Evolutionary conservation across 2,888 invertebrate species (phyloP).

Genomic region (Neria commutata): DNA sequence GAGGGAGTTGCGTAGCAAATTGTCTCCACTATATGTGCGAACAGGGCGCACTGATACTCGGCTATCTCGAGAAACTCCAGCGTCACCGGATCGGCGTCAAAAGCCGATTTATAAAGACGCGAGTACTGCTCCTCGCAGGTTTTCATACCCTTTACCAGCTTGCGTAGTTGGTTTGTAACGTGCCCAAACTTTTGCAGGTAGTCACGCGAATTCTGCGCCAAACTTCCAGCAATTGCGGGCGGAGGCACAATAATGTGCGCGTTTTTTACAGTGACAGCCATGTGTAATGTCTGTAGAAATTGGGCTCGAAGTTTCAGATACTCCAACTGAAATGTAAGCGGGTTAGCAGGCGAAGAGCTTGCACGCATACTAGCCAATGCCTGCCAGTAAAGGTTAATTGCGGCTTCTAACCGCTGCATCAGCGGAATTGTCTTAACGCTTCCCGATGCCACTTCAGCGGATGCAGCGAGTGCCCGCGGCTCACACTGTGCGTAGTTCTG

Average conservation of each 20-base stretch:
- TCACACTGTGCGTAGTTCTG: constrained; percentile 52
- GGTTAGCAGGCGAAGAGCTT: constrained; percentile 62
- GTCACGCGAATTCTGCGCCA: constrained; percentile 79
- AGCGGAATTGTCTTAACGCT: constrained; percentile 57
- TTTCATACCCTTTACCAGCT: constrained; percentile 74
- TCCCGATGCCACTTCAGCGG: constrained; percentile 4
- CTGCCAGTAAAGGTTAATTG: constrained; percentile 70
- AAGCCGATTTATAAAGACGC: constrained; percentile 80
- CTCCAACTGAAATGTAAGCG: constrained; percentile 72
- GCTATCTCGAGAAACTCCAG: constrained; percentile 73
- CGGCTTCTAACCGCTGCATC: constrained; percentile 63
- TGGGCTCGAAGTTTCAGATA: constrained; percentile 77
- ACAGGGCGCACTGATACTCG: constrained; percentile 58
- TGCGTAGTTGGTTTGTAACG: constrained; percentile 78
- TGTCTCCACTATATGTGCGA: constrained; percentile 59
- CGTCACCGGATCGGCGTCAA: constrained; percentile 83
- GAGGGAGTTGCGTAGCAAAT: constrained; percentile 60
- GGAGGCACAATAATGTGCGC: constrained; percentile 84
- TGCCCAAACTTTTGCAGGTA: constrained; percentile 80
- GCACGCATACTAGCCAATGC: constrained; percentile 66
- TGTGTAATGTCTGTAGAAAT: constrained; percentile 69
- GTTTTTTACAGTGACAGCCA: constrained; percentile 61
- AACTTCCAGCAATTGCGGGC: constrained; percentile 85
- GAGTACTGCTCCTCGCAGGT: constrained; percentile 76
- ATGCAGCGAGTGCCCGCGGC: constrained; percentile 38